Base-by-base conservation (phyloP, 2,797 vertebrate species). In the Sarcoramphus papa region DNA sequence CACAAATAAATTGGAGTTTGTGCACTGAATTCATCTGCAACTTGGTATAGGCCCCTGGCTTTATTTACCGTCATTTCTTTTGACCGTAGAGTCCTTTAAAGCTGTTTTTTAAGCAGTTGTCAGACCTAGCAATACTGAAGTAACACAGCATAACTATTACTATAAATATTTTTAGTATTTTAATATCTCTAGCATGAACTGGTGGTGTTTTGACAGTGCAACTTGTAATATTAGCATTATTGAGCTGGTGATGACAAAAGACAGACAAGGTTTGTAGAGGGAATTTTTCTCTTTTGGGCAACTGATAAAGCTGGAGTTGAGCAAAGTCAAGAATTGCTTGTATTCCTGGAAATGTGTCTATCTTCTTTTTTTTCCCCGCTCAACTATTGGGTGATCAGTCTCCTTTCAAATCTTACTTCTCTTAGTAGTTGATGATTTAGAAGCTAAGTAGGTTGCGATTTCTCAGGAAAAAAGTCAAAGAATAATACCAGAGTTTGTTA, bases 81-180 rank as follows among this genome's bases (percentile, higher is more conserved):
- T 64, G 50, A 19, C 60, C 86, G 10, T 27, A 57, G 70, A 30
- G 28, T 88, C 56, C 47, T 90, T 88, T 78, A 88, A 81, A 75
- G 50, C 81, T 85, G 85, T 57, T 83, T 75, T 92, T 75, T 41
- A 76, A 83, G 73, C 59, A 65, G 50, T 47, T 87, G 70, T 85
- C 91, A 93, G 76, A 68, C 7, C 3, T 33, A 75, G 37, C 59
- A 90, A 30, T 75, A 78, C 92, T 84, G 69, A 91, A 57, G 53
- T 78, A 85, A 83, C 62, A 57, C 78, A 90, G 78, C 35, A 53
- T 63, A 88, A 85, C 64, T 53, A 24, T 63, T 77, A 37, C 45
- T 87, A 18, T 86, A 96, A 95, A 93, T 91, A 93, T 64, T 92
- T 83, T 41, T 48, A 89, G 31, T 72, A 64, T 89, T 85, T 90